A percentile compares a stretch with the other conserved stretches of the same genome.
phyloP scores from a whole-genome alignment of 2,888 invertebrate genomes.

The Drosophila limbata region DNA sequence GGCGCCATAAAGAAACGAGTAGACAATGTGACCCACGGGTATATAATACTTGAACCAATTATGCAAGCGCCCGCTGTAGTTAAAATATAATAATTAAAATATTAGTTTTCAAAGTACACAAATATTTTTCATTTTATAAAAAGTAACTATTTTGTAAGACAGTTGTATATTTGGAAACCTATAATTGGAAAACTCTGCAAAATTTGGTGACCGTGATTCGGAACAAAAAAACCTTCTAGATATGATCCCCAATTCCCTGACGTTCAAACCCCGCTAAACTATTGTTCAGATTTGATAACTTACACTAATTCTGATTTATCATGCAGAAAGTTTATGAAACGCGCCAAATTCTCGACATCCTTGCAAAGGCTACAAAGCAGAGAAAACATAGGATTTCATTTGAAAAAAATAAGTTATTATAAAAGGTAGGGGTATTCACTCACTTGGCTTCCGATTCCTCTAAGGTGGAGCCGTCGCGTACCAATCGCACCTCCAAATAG shows the following conservation, averaged over 20 bases:
- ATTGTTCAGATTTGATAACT: slow-evolving; percentile 9
- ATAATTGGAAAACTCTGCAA: too few relatives aligned
- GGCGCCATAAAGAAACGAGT: slow-evolving; percentile 89
- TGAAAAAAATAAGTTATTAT: not conserved
- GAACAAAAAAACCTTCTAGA: not conserved
- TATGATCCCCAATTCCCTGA: not conserved
- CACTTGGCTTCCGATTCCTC: slow-evolving; percentile 72
- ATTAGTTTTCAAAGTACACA: not conserved
- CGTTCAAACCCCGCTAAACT: not conserved
- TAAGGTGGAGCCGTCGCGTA: slow-evolving; percentile 64
- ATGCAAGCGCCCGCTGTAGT: slow-evolving; percentile 87
- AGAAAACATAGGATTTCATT: not conserved
- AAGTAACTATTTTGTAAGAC: too few relatives aligned
- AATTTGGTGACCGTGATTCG: too few relatives aligned
- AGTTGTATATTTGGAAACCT: too few relatives aligned
- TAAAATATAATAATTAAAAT: not conserved
- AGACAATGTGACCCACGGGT: slow-evolving; percentile 86
- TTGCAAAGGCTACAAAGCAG: slow-evolving; percentile 60
- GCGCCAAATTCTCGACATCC: slow-evolving; percentile 71
- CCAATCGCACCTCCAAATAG: slow-evolving; percentile 75
- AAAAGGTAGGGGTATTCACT: slow-evolving; percentile 8
- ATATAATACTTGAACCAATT: slow-evolving; percentile 90
- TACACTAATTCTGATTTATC: slow-evolving; percentile 72
- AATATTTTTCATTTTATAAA: too few relatives aligned
- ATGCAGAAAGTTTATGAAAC: slow-evolving; percentile 73